A percentile compares a stretch with the other conserved stretches of the same genome.
Evolutionary conservation across 2,797 vertebrate genomes (phyloP).

Genomic region (Decapterus maruadsi): DNA sequence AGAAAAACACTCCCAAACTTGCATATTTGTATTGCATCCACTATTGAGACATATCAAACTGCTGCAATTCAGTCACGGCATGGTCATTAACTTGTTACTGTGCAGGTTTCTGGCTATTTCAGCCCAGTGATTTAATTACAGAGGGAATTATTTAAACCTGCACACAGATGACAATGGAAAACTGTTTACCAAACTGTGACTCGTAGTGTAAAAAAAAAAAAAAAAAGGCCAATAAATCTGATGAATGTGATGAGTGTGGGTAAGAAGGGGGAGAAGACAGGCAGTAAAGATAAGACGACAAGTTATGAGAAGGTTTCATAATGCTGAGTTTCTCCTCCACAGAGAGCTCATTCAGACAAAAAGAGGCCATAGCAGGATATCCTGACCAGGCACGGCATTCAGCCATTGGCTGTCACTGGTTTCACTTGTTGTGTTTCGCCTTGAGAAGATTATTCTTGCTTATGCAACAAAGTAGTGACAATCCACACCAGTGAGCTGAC

Average conservation of each 20-base stretch:
- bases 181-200: conserved; percentile 9
- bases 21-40: conserved; percentile 26
- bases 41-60: conserved; percentile 33
- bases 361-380: conserved; percentile 72
- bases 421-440: conserved; percentile 36
- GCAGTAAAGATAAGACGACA: conserved; percentile 56
- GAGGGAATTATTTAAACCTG: background rate
- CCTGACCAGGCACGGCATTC: conserved; percentile 62
- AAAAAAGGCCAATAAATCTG: conserved; percentile 29
- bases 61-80: conserved; percentile 23
- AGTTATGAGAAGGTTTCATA: conserved; percentile 66
- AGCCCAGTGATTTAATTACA: conserved; percentile 16
- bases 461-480: conserved; percentile 30
- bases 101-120: conserved; percentile 6
- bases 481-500: background rate
- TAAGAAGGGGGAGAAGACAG: conserved; percentile 51
- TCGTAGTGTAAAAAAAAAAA: conserved; percentile 17
- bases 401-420: conserved; percentile 31
- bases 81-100: conserved; percentile 17
- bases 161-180: background rate
- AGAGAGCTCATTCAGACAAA: conserved; percentile 59
- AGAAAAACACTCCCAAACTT: conserved; percentile 38
- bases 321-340: conserved; percentile 57
- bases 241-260: conserved; percentile 39
- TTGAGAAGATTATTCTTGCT: conserved; percentile 23